Conservation (phyloP, 2,888 invertebrate species). For the Spatulosminthurus flaviceps region DNA sequence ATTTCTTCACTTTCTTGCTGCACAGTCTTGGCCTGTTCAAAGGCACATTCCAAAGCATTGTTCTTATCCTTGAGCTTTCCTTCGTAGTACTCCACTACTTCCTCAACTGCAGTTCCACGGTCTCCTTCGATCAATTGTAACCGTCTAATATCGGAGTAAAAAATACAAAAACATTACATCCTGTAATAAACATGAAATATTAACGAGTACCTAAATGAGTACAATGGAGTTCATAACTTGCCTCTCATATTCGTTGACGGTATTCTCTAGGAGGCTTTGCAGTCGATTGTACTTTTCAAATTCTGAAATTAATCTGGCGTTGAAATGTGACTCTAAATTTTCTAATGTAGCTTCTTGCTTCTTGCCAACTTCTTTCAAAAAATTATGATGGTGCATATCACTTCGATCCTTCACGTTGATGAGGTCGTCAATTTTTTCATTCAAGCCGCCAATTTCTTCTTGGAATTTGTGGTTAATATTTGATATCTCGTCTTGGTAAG, state of each 20-base stretch:
- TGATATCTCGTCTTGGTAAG: slow-evolving; percentile 80
- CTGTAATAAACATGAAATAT: no score
- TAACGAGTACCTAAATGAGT: no score
- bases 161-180: no score
- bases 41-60: slow-evolving; percentile 72
- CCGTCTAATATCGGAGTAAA: slow-evolving; percentile 21
- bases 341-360: slow-evolving; percentile 55
- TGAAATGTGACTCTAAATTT: slow-evolving; percentile 78
- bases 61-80: slow-evolving; percentile 73
- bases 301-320: slow-evolving; percentile 85
- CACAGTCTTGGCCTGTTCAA: slow-evolving; percentile 73
- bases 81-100: slow-evolving; percentile 70
- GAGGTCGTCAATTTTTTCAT: slow-evolving; percentile 54
- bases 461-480: slow-evolving; percentile 85
- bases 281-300: slow-evolving; percentile 86
- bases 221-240: no score
- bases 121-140: slow-evolving; percentile 70
- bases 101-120: slow-evolving; percentile 69
- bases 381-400: slow-evolving; percentile 56
- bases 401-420: slow-evolving; percentile 53
- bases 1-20: slow-evolving; percentile 78
- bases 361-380: slow-evolving; percentile 54
- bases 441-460: slow-evolving; percentile 82
- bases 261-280: slow-evolving; percentile 75
- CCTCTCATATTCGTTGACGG: slow-evolving; percentile 75